These are phyloP conservation scores for Zosterops japonicus DNA, from an alignment of 2,113 vertebrate genomes.

Conservation along the genomic window DNA sequence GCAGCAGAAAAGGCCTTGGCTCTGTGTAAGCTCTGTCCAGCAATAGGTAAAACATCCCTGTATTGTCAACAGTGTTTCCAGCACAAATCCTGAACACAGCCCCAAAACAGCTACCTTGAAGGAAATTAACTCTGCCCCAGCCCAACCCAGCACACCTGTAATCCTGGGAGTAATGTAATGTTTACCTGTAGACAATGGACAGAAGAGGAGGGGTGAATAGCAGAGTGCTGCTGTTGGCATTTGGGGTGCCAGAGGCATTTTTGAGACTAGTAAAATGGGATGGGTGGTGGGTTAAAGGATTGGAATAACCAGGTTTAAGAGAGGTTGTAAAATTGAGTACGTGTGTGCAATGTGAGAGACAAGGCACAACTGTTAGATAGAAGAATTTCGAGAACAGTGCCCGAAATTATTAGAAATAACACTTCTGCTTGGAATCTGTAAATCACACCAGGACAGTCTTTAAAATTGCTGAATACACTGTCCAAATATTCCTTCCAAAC, in stretches of 20 bases:
- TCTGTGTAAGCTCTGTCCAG: neutral
- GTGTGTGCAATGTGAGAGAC: neutral
- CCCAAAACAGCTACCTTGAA: neutral
- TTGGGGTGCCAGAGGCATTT: neutral
- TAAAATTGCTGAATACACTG: neutral
- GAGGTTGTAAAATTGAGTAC: neutral
- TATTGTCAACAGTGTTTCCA: neutral
- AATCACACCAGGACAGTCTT: neutral
- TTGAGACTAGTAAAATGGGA: neutral
- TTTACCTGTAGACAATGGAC: neutral
- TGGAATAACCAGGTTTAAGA: neutral
- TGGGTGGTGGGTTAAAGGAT: neutral
- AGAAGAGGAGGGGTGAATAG: neutral
- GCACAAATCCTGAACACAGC: neutral
- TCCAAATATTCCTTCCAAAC: neutral
- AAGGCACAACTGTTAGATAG: neutral
- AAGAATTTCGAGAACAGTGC: neutral
- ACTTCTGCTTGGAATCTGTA: neutral
- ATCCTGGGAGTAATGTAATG: neutral
- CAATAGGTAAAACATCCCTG: neutral
- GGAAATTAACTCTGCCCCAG: neutral
- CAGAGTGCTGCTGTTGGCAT: accelerated
- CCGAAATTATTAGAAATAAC: neutral
- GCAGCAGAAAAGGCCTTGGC: neutral
- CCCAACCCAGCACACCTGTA: neutral